Evolutionary conservation across 2,797 vertebrate species (phyloP).

Genomic region (Anableps anableps): DNA sequence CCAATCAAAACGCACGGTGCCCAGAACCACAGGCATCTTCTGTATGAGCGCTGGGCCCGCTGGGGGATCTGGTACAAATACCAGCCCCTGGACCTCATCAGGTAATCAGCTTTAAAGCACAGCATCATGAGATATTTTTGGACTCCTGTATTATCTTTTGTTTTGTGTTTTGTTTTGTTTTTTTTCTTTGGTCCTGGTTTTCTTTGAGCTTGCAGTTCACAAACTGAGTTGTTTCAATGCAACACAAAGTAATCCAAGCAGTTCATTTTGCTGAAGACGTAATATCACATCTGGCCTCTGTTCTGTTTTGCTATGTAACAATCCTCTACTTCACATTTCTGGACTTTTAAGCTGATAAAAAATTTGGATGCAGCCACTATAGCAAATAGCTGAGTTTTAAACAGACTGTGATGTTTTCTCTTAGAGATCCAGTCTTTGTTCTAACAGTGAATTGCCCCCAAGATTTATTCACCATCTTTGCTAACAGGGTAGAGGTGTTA

Average conservation of each 20-base stretch:
- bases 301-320: background rate
- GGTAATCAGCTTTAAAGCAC: constrained; percentile 77
- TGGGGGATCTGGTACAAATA: constrained; percentile 99
- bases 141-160: background rate
- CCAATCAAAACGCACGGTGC: constrained; percentile 96
- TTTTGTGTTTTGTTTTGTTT: background rate
- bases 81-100: constrained; percentile 97
- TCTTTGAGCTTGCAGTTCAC: constrained; percentile 5
- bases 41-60: constrained; percentile 98
- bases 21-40: constrained; percentile 95
- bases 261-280: background rate
- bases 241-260: background rate
- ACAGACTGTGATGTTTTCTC: background rate
- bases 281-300: background rate
- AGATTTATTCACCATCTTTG: background rate
- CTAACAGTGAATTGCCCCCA: background rate
- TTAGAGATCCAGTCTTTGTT: background rate
- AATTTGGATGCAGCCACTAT: too few relatives aligned
- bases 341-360: constrained; percentile 9
- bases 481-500: too few relatives aligned
- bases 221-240: constrained; percentile 16
- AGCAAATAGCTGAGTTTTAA: too few relatives aligned
- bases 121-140: constrained; percentile 2
- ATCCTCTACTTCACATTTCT: constrained; percentile 4
- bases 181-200: background rate